Base-by-base conservation (phyloP, 2,113 vertebrate species). In the Grallaria varia region DNA sequence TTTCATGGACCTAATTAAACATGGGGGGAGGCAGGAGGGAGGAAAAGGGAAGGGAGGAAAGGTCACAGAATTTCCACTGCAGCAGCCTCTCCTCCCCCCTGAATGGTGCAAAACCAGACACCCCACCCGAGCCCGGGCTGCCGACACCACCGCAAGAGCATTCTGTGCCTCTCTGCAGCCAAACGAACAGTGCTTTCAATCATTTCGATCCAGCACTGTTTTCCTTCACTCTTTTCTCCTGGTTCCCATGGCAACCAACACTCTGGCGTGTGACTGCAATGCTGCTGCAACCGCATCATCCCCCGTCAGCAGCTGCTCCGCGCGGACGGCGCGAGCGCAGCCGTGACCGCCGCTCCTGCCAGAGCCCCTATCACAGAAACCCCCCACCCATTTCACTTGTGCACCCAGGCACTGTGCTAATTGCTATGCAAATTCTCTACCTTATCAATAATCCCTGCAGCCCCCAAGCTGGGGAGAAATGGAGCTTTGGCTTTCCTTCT, bases 1-100 rank as follows among this genome's bases (percentile, higher is more conserved):
- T 92, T 92, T 66, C 80, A 68, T 4, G 59, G 78, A 92, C 79
- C 93, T 95, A 96, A 96, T 95, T 96, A 96, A 92, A 67, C 79
- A 72, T 8, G 8, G 15, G 45, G 58, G 75, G 80, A 86, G 66
- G 68, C 0, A 0, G 37, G 52, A 71, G 30, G 49, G 49, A 80
- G 47, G 47, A 39, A 47, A 63, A 33, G 30, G 58, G 78, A 55
- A 77, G 76, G n/a, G 22, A 95, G 59, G 68, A 88, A 53, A 94
- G 87, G 81, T 83, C 91, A 3, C 55, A 63, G 25, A 28, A 45
- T 60, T 85, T 39, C 35, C 90, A 88, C 82, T 83, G 79, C 95
- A 90, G 90, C 72, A 53, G 67, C 20, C 56, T 60, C 64, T 56
- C 49, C 84, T 66, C 30, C 58, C 35, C 55, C 12, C 44, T 18